Conservation (phyloP, 2,797 vertebrate species). For the Tympanoctomys barrerae region DNA sequence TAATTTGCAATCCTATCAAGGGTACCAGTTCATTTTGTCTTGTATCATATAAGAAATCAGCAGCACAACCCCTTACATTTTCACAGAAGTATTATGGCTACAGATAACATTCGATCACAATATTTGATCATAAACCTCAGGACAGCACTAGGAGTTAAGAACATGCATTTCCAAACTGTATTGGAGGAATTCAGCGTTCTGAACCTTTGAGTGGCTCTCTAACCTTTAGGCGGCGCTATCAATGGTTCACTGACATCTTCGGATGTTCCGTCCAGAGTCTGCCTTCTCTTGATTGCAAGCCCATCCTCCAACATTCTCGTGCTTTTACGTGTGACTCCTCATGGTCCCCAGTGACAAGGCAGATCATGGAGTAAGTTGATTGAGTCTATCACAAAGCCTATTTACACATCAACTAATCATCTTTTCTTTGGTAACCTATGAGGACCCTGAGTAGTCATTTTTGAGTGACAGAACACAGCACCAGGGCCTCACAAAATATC, state of each 20-base stretch:
- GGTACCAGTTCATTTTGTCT: not conserved
- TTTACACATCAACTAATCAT: not conserved
- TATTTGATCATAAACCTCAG: not conserved
- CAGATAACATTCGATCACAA: not conserved
- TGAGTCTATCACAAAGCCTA: not conserved
- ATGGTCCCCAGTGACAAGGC: not conserved
- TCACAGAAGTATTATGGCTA: not conserved
- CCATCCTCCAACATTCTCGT: no score
- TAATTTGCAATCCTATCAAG: slow-evolving; percentile 10
- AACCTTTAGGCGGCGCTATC: not conserved
- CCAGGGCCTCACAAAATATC: not conserved
- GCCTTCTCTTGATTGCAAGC: not conserved
- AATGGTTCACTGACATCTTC: not conserved
- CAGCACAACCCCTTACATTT: not conserved
- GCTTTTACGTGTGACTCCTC: not conserved
- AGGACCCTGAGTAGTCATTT: not conserved
- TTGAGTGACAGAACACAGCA: not conserved
- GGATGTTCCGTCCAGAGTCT: not conserved
- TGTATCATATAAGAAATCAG: not conserved
- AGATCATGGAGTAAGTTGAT: not conserved
- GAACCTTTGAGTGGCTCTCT: not conserved
- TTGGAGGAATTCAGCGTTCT: not conserved
- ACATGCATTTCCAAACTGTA: not conserved
- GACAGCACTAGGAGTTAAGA: not conserved
- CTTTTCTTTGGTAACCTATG: slow-evolving; percentile 12